Conservation (phyloP, 2,113 vertebrate species). For the Pandion haliaetus region DNA sequence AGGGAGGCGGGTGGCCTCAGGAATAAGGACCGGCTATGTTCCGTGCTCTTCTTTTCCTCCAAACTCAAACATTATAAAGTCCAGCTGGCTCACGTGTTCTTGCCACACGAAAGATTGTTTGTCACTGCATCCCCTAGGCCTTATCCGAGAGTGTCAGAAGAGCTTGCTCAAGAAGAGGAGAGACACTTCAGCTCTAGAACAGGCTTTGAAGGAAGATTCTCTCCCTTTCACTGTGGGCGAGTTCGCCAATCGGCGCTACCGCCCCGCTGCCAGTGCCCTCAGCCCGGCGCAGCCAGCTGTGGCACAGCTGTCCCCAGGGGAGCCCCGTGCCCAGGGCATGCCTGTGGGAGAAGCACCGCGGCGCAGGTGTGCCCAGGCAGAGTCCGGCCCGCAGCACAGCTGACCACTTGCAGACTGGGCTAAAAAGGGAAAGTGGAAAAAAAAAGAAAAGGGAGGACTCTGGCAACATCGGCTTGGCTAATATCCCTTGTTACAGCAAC, state of each 20-base stretch:
- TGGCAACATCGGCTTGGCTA: background rate
- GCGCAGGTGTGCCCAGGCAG: too few relatives aligned
- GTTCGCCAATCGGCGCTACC: rapidly evolving
- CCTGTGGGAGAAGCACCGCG: background rate
- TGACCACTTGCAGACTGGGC: background rate
- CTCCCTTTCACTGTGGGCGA: too few relatives aligned
- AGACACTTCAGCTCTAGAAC: background rate
- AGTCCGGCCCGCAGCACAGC: background rate
- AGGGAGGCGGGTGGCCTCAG: background rate
- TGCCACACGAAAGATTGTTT: background rate
- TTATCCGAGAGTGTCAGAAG: background rate
- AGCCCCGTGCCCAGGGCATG: background rate
- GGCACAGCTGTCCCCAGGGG: background rate
- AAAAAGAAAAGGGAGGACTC: background rate
- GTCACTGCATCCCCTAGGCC: background rate
- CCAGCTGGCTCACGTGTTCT: background rate
- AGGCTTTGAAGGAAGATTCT: too few relatives aligned
- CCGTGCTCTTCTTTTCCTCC: background rate
- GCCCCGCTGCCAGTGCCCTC: background rate
- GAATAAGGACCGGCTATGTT: background rate
- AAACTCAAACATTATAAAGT: background rate
- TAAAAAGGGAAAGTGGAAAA: background rate
- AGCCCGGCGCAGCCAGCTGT: background rate
- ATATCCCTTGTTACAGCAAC: background rate
- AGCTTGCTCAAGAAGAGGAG: background rate